Evolutionary conservation across 2,797 vertebrate species (phyloP).

Genomic region (Podarcis siculus): DNA sequence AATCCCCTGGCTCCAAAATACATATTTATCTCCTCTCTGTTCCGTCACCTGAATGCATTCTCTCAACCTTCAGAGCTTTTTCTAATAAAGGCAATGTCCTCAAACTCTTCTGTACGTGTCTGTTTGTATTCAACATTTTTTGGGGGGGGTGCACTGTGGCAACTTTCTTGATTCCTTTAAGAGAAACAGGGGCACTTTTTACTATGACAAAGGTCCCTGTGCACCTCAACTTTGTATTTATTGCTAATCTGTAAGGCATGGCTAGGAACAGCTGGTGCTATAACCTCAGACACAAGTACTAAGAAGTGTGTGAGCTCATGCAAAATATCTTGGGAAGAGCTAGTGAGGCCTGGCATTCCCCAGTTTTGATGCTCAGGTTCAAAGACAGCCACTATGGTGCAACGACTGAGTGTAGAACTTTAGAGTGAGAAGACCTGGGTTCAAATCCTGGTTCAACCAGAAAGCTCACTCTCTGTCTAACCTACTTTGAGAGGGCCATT

Average conservation of each 20-base stretch:
- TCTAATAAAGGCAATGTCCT: background rate
- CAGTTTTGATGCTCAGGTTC: background rate
- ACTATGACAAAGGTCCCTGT: background rate
- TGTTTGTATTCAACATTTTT: background rate
- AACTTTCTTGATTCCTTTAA: background rate
- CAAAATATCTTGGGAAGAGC: background rate
- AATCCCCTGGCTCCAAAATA: background rate
- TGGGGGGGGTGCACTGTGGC: fast-evolving
- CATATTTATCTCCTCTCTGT: background rate
- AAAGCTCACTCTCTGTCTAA: background rate
- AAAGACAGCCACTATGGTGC: background rate
- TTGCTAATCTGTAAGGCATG: background rate
- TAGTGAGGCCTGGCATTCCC: background rate
- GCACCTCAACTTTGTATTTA: background rate
- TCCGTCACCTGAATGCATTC: background rate
- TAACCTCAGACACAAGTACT: background rate
- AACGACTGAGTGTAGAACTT: background rate
- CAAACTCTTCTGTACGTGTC: background rate
- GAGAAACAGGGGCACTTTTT: background rate
- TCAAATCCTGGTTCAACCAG: background rate
- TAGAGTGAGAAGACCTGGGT: no score
- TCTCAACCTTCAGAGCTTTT: background rate
- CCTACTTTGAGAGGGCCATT: background rate
- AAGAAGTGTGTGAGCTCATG: background rate
- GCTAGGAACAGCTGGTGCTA: background rate